Evolutionary conservation across 2,113 vertebrate species (phyloP), one percentile per base, ranked within the genome.

Genomic region (Callipepla californica): DNA sequence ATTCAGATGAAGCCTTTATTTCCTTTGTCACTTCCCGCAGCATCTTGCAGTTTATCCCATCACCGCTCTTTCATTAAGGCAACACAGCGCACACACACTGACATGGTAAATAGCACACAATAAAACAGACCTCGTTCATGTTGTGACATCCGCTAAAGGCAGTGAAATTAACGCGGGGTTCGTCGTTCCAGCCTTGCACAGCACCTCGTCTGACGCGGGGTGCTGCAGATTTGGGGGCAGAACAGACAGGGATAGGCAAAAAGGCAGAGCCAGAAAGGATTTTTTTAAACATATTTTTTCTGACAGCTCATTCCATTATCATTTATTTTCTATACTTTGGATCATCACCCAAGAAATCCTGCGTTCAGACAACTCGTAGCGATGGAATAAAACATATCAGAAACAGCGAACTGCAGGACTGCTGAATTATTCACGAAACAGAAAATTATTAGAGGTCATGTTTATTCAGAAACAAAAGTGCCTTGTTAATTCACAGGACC

Each of bases 401-500:
- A 92, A 59, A 6, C n/a, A 55, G 3, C 1, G 38, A 47, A 26
- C 80, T 45, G 73, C 40, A 50, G 19, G 30, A 59, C 72, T 87
- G n/a, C n/a, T 79, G 93, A 95, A 81, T 74, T 82, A 84, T 70
- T 96, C 76, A 92, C 74, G 72, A 67, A 92, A 63, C 44, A 86
- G 72, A 67, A 80, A 86, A 87, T 83, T 83, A 91, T 74, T 38
- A 88, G 88, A 93, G 62, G 77, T 72, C 1, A 0, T 96, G 76
- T 96, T 95, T 94, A 86, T 81, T 91, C 51, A 81, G 87, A 96
- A 95, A 95, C 82, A 94, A 42, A 61, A 90, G 85, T 65, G 80
- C 69, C 85, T 91, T 79, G 53, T 83, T 92, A 94, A 94, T 83
- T 87, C 87, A 51, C 21, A 44, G 50, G 69, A 75, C n/a, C 85